Evolutionary conservation across 2,888 invertebrate species (phyloP).

Genomic region (Aphrophora alni): DNA sequence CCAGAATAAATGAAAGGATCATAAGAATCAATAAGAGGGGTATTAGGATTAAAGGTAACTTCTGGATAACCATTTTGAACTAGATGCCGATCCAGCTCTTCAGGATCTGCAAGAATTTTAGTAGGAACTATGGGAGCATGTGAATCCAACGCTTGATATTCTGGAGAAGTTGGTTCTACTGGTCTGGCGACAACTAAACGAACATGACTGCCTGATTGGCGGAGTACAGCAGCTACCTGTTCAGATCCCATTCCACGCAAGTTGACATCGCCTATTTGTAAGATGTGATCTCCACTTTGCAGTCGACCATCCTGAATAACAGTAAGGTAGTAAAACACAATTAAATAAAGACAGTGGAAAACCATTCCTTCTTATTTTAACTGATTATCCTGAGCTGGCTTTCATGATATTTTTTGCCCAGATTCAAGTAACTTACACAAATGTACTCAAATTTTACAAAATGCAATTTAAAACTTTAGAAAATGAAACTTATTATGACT

Average conservation of each 20-base stretch:
- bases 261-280: conserved; percentile 94
- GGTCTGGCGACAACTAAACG: conserved; percentile 93
- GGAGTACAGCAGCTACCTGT: conserved; percentile 92
- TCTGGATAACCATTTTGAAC: conserved; percentile 78
- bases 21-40: conserved; percentile 52
- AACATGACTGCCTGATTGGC: conserved; percentile 95
- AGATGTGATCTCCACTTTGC: conserved; percentile 96
- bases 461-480: no score
- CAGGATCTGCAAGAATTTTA: conserved; percentile 85
- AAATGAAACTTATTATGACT: no score
- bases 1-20: conserved; percentile 51
- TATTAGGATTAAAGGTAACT: conserved; percentile 65
- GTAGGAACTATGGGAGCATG: conserved; percentile 92
- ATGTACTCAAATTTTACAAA: no score
- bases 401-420: no score
- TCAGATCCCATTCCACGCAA: conserved; percentile 96
- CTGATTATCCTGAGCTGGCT: no score
- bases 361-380: no score
- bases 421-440: no score
- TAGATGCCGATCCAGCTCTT: conserved; percentile 84
- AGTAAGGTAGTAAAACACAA: no score
- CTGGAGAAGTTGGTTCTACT: conserved; percentile 80
- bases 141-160: conserved; percentile 60
- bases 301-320: conserved; percentile 85
- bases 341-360: no score